Base-by-base conservation (phyloP, 37 sponge, comb jelly and placozoan genomes). In the Crambe crambe region DNA sequence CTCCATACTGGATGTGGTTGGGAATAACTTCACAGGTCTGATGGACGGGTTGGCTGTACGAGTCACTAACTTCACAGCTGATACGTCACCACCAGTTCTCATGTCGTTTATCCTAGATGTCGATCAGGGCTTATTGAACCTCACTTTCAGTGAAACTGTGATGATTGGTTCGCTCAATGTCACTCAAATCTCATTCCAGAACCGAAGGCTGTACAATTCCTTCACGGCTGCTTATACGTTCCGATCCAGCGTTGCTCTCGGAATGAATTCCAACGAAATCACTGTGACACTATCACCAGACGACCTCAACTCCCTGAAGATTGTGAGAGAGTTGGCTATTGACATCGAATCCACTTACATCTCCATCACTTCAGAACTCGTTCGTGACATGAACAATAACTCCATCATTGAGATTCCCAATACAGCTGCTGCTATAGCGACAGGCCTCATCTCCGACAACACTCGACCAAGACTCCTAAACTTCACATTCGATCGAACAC, bases 141-240 rank as follows among this genome's bases (percentile, higher is more conserved):
- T 96, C 39, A 87, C 84, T 26, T 96, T 96, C 82, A 84, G 74
- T 74, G 97, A 96, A 51, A 90, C 97, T 0, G 74, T 96, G 31
- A 79, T 65, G 21, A 57, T 76, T 2, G 43, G 47, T 9, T 76
- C 81, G n/a, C 40, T 92, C 25, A 54, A 80, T 36, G 75, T 61
- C 3, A 77, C 63, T 31, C 42, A 62, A 37, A 79, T 92, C 26
- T 69, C 78, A 31, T 27, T 92, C 35, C 92, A 92, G 77, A 92
- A 92, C 57, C 74, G 85, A 60, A 80, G 85, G 63, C 23, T 29
- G 0, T 17, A 41, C 8, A 89, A 79, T 68, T 20, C 22, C 30
- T 83, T 89, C 66, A 74, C 89, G 0, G 26, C 10, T 31, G 47
- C 59, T 3, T 42, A 76, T 36, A 78, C 65, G 18, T 73, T 89